Percentiles rank a stretch among this genome's conserved stretches.
These are phyloP conservation scores for Melanotus villosus DNA, from an alignment of 2,888 invertebrate genomes.

Conservation along the genomic window DNA sequence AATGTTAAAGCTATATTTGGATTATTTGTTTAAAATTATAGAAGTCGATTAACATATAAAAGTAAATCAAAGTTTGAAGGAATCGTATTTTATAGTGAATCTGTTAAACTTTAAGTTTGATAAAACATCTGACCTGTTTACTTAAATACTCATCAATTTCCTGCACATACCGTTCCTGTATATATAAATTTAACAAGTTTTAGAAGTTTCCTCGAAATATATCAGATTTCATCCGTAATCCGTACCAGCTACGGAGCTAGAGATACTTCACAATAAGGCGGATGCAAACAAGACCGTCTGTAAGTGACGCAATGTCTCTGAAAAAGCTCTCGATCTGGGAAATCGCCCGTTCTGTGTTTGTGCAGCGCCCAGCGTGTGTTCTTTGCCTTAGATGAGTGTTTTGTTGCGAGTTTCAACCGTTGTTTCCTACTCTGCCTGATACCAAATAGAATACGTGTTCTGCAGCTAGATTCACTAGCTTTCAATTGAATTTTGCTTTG, in stretches of 20 bases:
- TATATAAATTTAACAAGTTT: not conserved
- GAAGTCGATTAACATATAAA: too few species aligned
- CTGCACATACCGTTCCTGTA: not conserved
- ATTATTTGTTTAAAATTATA: too few species aligned
- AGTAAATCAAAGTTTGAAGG: too few species aligned
- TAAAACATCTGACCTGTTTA: not conserved
- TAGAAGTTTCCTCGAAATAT: not conserved
- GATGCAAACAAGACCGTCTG: slow-evolving; percentile 32
- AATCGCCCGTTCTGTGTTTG: slow-evolving; percentile 40
- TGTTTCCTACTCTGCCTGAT: slow-evolving; percentile 56
- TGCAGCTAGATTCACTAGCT: slow-evolving; percentile 53
- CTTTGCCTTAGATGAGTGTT: slow-evolving; percentile 50
- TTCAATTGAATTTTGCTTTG: slow-evolving; percentile 51
- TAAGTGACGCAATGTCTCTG: slow-evolving; percentile 33
- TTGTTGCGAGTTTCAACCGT: slow-evolving; percentile 55
- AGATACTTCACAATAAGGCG: slow-evolving; percentile 16
- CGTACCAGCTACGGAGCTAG: not conserved
- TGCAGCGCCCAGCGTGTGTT: slow-evolving; percentile 44
- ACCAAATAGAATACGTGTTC: slow-evolving; percentile 59
- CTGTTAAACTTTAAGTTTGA: too few species aligned
- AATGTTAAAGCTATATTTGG: too few species aligned
- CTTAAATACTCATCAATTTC: slow-evolving; percentile 1
- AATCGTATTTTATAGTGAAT: too few species aligned
- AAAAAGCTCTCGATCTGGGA: slow-evolving; percentile 39
- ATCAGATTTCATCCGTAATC: not conserved